A percentile compares a stretch with the other conserved stretches of the same genome.
Evolutionary conservation across 2,888 invertebrate genomes (phyloP).

Genomic region (Drosophila nr. medialis): DNA sequence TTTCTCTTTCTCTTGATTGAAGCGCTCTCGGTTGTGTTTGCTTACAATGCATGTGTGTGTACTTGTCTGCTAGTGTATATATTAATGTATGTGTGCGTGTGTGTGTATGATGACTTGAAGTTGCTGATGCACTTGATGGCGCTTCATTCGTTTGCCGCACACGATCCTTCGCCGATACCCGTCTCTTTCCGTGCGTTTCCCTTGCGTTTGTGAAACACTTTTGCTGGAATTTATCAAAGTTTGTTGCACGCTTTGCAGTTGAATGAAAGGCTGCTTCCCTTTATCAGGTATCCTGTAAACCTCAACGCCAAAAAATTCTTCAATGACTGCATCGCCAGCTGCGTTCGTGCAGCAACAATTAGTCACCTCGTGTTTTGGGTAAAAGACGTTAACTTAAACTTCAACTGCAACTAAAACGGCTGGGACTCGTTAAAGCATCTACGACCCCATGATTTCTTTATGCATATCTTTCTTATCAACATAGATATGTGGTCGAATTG

Average conservation of each 20-base stretch:
- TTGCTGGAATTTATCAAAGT: constrained; percentile 68
- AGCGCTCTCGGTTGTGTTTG: constrained; percentile 9
- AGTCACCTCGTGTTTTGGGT: constrained; percentile 37
- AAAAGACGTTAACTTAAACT: constrained; percentile 25
- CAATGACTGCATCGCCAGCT: constrained; percentile 11
- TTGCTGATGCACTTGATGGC: constrained; percentile 52
- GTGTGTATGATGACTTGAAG: constrained; percentile 46
- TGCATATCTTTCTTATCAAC: background rate
- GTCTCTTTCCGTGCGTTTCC: constrained; percentile 2
- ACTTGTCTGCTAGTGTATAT: background rate
- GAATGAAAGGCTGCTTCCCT: constrained; percentile 38
- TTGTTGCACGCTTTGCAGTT: constrained; percentile 74
- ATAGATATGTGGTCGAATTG: background rate
- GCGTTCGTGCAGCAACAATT: constrained; percentile 60
- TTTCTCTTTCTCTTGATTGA: background rate
- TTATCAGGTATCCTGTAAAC: constrained; percentile 38
- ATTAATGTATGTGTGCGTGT: constrained; percentile 3
- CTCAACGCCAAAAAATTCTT: constrained; percentile 5
- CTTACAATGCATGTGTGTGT: constrained; percentile 17
- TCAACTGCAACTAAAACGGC: background rate
- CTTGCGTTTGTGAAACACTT: constrained; percentile 44
- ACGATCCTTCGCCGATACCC: background rate
- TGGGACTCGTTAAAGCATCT: background rate
- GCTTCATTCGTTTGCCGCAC: constrained; percentile 50
- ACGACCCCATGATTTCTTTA: background rate